Percentiles rank a stretch among this genome's conserved stretches.
Evolutionary conservation across 2,888 invertebrate species (phyloP).

Genomic region (Danaus chrysippus): DNA sequence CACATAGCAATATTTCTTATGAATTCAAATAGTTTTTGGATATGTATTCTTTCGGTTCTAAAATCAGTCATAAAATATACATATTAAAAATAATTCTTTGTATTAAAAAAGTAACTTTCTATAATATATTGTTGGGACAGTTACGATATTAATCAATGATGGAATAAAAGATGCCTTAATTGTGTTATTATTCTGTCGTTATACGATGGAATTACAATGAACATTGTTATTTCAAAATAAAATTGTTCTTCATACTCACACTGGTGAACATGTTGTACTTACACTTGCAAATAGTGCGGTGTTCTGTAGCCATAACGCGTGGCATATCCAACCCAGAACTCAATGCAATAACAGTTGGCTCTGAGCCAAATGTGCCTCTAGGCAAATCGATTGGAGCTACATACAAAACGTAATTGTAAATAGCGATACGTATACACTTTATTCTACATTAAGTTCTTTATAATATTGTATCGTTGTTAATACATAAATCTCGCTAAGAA

Average conservation of each 20-base stretch:
- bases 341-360: slow-evolving; percentile 71
- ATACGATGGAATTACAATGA: background rate
- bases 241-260: background rate
- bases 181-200: background rate
- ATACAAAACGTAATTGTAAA: slow-evolving; percentile 35
- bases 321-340: slow-evolving; percentile 35
- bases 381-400: slow-evolving; percentile 61
- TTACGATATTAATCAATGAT: no score
- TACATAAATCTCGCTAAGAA: slow-evolving; percentile 22
- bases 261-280: slow-evolving; percentile 1
- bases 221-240: slow-evolving; percentile 1
- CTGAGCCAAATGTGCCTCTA: slow-evolving; percentile 61
- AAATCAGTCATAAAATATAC: no score
- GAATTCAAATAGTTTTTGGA: no score
- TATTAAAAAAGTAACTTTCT: no score
- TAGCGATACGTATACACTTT: slow-evolving; percentile 11
- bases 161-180: no score
- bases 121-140: no score
- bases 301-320: slow-evolving; percentile 40
- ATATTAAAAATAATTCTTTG: no score
- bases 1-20: no score
- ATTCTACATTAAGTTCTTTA: background rate
- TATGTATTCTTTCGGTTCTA: no score
- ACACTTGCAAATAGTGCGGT: slow-evolving; percentile 19
- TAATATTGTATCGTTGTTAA: background rate